A percentile compares a stretch with the other conserved stretches of the same genome.
Conservation (phyloP, 2,113 vertebrate species). For the Athene noctua region DNA sequence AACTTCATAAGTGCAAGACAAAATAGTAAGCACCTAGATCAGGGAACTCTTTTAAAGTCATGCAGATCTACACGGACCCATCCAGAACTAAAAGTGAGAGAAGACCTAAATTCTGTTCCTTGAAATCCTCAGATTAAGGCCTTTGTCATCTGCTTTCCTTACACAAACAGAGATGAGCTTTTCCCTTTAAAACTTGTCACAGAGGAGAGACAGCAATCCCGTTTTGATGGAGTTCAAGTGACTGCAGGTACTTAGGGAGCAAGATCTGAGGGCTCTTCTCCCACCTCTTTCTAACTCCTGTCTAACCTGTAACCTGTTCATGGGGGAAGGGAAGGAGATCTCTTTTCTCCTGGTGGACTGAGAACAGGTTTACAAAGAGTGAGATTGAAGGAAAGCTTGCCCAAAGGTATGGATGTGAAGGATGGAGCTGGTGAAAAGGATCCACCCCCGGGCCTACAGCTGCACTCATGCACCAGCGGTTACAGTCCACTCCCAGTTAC, state of each 20-base stretch:
- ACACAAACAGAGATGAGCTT: not conserved
- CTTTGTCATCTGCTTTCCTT: not conserved
- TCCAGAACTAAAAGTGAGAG: not conserved
- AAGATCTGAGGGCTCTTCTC: not conserved
- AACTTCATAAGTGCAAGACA: not conserved
- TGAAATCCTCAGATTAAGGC: not conserved
- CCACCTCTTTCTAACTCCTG: not conserved
- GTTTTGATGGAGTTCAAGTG: not conserved
- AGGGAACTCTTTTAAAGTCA: not conserved
- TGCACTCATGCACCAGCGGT: not conserved
- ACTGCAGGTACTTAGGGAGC: rapidly evolving
- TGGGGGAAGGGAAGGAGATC: not conserved
- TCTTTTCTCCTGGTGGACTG: not conserved
- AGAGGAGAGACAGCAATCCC: no score
- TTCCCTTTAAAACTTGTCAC: not conserved
- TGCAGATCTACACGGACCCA: rapidly evolving
- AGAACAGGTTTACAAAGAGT: not conserved
- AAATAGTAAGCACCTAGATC: not conserved
- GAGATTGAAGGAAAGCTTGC: not conserved
- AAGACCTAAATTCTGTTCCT: not conserved
- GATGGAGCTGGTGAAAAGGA: not conserved
- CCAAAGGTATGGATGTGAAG: not conserved
- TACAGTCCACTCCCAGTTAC: not conserved
- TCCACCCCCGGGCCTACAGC: not conserved
- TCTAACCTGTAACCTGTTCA: not conserved